phyloP scores from a whole-genome alignment of 2,888 invertebrate species.

The Archaeoteleia sp. region DNA sequence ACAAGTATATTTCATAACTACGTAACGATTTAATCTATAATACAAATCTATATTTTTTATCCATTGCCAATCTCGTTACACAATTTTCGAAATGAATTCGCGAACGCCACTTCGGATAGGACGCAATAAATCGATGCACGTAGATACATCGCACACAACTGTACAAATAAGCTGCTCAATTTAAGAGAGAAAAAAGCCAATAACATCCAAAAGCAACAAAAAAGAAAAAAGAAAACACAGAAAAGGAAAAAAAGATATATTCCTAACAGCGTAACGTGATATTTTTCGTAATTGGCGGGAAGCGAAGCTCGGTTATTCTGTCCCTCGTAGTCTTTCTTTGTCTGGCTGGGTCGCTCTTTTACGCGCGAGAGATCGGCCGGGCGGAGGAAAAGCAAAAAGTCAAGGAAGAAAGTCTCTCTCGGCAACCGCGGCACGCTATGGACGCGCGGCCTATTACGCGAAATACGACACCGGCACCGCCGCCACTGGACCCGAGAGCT shows the following conservation, averaged over 20 bases:
- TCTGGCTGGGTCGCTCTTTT: constrained; percentile 16
- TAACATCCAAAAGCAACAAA: constrained; percentile 11
- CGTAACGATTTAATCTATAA: too few relatives aligned
- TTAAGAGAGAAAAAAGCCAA: too few relatives aligned
- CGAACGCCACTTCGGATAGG: too few relatives aligned
- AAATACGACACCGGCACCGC: constrained; percentile 67
- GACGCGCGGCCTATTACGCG: constrained; percentile 66
- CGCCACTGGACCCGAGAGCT: constrained; percentile 40
- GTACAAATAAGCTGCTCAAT: too few relatives aligned
- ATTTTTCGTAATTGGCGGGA: constrained; percentile 55
- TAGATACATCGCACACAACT: too few relatives aligned
- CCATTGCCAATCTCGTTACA: too few relatives aligned
- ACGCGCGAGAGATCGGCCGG: constrained; percentile 34
- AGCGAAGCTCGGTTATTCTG: constrained; percentile 48
- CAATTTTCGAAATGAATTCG: too few relatives aligned
- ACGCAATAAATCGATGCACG: too few relatives aligned
- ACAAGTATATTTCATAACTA: too few relatives aligned
- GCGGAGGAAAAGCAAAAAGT: constrained; percentile 42
- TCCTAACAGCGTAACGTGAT: constrained; percentile 50
- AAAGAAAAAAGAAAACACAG: constrained; percentile 9
- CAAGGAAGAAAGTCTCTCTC: constrained; percentile 28
- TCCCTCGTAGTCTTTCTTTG: constrained; percentile 18
- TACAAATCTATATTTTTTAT: too few relatives aligned
- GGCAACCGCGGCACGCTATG: constrained; percentile 54
- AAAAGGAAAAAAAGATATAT: constrained; percentile 30